Evolutionary conservation across 2,888 invertebrate genomes (phyloP).

Genomic region (Mythimna pallens): DNA sequence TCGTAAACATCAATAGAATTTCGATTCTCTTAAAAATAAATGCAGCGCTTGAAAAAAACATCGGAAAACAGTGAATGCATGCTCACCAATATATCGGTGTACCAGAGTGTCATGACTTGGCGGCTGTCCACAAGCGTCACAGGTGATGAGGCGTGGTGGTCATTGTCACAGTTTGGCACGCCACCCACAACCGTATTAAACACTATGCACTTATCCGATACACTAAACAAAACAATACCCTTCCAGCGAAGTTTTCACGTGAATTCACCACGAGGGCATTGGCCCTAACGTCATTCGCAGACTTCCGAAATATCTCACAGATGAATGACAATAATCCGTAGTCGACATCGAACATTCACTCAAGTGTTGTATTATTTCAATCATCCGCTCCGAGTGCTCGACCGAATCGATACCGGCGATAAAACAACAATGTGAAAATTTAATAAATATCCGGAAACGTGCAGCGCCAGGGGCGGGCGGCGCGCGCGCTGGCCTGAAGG

Average conservation of each 20-base stretch:
- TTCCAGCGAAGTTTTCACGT: conserved; percentile 68
- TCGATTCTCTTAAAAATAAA: conserved; percentile 20
- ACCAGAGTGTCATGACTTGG: conserved; percentile 90
- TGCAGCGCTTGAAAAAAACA: conserved; percentile 25
- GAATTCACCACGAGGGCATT: conserved; percentile 73
- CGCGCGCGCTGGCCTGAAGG: conserved; percentile 80
- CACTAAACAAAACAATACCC: conserved; percentile 69
- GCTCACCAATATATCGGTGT: conserved; percentile 89
- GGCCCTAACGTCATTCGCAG: conserved; percentile 70
- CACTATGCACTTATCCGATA: conserved; percentile 77
- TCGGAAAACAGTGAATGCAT: conserved; percentile 58
- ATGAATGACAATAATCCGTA: conserved; percentile 68
- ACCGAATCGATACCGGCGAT: conserved; percentile 63
- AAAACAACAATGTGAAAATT: conserved; percentile 64
- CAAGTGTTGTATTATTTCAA: conserved; percentile 69
- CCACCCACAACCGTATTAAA: conserved; percentile 66
- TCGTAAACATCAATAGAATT: conserved; percentile 15
- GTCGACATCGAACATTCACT: conserved; percentile 53
- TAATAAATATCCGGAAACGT: conserved; percentile 72
- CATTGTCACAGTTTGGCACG: conserved; percentile 83
- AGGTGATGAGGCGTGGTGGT: conserved; percentile 78
- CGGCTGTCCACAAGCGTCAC: conserved; percentile 86
- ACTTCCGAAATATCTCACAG: conserved; percentile 74
- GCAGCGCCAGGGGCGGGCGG: conserved; percentile 76
- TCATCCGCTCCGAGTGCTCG: conserved; percentile 61